Evolutionary conservation across 2,113 vertebrate genomes (phyloP), one percentile per base, ranked within the genome.

Genomic region (Illadopsis cleaveri): DNA sequence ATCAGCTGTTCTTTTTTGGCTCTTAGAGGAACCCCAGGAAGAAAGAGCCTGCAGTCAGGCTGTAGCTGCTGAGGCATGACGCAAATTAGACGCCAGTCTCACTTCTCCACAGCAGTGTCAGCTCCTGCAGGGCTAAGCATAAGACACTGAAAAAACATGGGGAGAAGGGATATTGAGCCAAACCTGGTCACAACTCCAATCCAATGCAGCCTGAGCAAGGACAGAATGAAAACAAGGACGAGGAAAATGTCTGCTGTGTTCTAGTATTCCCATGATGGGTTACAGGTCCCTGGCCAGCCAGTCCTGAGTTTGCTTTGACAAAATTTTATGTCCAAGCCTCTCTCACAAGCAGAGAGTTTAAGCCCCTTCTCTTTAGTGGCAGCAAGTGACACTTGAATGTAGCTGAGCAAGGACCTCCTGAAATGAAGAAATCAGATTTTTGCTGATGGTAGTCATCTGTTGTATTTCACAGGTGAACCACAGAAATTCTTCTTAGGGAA

Each of bases 61-160:
- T 65, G 42, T 24, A 95, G 96, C 93, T 96, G 89, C 96, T 96
- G 92, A 96, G 94, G 95, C 94, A 93, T 96, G 96, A 97, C 57
- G 47, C 89, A 96, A 96, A 94, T 95, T 70, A 94, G 95, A 95
- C 23, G 7, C 76, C 62, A 69, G 44, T 75, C 93, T 96, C 93
- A 85, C 88, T 96, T 89, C 86, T 83, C 93, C 82, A 61, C 58
- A 86, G 82, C 95, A 87, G 89, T 90, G 92, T 93, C 93, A 94
- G 89, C 82, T 97, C 96, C 94, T 96, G 86, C 91, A 91, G 94
- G 85, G 94, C 92, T 90, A 56, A 92, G 87, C 75, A 15, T 58
- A 89, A 96, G 85, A 83, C 79, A 86, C 77, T 72, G 73, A 85
- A 73, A 92, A 91, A 90, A 56, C 89, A 82, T 18, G 79, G 57